Base-by-base conservation (phyloP, 2,797 vertebrate genomes). In the Mastacembelus armatus region DNA sequence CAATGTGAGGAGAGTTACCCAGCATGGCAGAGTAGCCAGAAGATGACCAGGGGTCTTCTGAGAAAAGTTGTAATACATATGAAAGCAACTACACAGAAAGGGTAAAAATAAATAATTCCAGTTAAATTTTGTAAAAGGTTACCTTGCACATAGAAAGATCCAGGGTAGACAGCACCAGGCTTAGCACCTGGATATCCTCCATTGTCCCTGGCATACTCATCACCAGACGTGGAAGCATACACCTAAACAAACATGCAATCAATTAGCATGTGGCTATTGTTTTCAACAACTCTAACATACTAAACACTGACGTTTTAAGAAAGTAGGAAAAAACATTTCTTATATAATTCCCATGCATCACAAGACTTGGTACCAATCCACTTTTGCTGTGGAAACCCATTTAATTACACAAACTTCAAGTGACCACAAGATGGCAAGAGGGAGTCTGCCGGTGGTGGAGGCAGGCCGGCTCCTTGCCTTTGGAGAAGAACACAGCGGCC, bases 141-240 rank as follows among this genome's bases (percentile, higher is more conserved):
- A 97, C 98, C 98, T 94, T 96, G 93, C 96, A 98, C 92, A 80
- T 98, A 99, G 90, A 99, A 99, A 61, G 96, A 95, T 66, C 95
- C 92, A 0, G 97, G 96, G 85, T 98, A 99, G 66, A 97, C 90
- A 3, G 95, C 92, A 80, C 95, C 91, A 55, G 96, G 91, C 88
- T 98, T 98, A 0, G 95, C 91, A 48, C 95, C 88, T 11, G 95
- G 91, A 77, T 98, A 98, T 83, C 95, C 91, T 48, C 93, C 89
- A 7, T 94, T 77, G 71, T 98, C 97, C 86, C 97, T 94, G 85
- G 94, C 77, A 81, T 96, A 99, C 85, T 98, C 96, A 0, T 99
- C 97, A 74, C 96, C 95, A 87, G 97, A 98, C 91, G 95, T 96
- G 75, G 97, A 93, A 29, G 96, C 95, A 83, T 99, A 99, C 72